These are phyloP conservation scores for Drosophila seclusa DNA, from an alignment of 2,888 invertebrate genomes.

Conservation along the genomic window DNA sequence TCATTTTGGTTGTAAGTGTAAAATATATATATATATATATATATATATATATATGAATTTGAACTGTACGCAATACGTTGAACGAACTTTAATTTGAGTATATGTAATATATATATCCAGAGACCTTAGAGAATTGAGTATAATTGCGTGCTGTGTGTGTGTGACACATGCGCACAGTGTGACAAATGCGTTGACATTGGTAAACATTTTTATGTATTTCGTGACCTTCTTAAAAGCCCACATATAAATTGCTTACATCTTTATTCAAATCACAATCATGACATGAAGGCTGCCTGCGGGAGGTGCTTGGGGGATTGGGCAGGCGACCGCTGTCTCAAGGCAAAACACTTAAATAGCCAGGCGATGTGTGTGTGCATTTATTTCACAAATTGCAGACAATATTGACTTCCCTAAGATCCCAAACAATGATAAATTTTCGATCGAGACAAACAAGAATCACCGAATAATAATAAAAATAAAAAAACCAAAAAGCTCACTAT, in stretches of 20 bases:
- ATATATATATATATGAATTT: neutral
- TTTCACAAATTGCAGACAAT: conserved; percentile 7
- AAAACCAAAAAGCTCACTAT: conserved; percentile 34
- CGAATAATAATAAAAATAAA: conserved; percentile 26
- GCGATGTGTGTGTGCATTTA: neutral
- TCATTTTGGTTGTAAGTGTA: conserved; percentile 10
- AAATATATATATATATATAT: neutral
- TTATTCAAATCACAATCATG: conserved; percentile 61
- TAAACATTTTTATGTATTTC: conserved; percentile 41
- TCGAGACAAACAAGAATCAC: conserved; percentile 6
- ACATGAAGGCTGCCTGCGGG: conserved; percentile 11
- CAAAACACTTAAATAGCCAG: conserved; percentile 56
- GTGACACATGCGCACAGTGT: conserved; percentile 33
- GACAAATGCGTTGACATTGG: conserved; percentile 58
- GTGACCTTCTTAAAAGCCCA: conserved; percentile 37
- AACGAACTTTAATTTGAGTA: conserved; percentile 61
- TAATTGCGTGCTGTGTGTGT: neutral
- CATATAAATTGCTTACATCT: conserved; percentile 49
- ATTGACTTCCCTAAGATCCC: conserved; percentile 26
- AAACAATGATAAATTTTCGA: conserved; percentile 31
- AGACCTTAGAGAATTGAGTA: conserved; percentile 11
- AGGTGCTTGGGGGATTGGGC: conserved; percentile 5
- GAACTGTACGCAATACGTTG: conserved; percentile 61
- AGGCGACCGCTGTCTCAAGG: conserved; percentile 49
- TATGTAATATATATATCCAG: neutral